Percentiles rank a stretch among this genome's conserved stretches.
Conservation (phyloP, 2,113 vertebrate genomes). For the Dromas ardeola region DNA sequence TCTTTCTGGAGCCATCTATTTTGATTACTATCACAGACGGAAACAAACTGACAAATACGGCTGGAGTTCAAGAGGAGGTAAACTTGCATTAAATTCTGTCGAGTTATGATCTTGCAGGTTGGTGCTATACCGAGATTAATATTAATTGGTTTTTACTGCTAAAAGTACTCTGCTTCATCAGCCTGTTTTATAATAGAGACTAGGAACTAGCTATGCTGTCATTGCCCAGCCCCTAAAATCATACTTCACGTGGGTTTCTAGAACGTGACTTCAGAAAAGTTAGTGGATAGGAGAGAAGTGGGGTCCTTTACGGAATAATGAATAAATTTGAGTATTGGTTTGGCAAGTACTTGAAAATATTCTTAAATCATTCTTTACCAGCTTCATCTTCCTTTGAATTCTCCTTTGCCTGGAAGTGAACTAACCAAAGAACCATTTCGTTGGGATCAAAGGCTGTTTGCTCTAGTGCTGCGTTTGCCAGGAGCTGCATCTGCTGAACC, state of each 20-base stretch:
- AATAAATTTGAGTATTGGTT: not conserved
- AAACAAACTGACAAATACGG: slow-evolving; percentile 94
- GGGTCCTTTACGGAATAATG: not conserved
- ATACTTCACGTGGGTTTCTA: not conserved
- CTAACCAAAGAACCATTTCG: slow-evolving; percentile 98
- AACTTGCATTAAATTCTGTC: slow-evolving; percentile 36
- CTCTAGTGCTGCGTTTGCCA: slow-evolving; percentile 92
- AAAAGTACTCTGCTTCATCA: not conserved
- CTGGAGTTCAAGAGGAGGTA: slow-evolving; percentile 96
- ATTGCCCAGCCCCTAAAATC: not conserved
- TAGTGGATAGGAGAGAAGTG: not conserved
- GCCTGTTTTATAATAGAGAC: not conserved
- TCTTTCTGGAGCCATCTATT: slow-evolving; percentile 97
- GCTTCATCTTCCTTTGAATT: slow-evolving; percentile 91
- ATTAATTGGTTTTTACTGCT: not conserved
- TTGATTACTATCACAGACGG: slow-evolving; percentile 98
- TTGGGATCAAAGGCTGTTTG: slow-evolving; percentile 98
- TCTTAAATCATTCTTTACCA: slow-evolving; percentile 68
- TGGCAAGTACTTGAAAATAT: not conserved
- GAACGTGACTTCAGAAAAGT: not conserved
- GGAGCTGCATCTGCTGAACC: slow-evolving; percentile 89
- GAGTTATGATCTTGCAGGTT: not conserved
- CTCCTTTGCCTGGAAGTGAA: slow-evolving; percentile 96
- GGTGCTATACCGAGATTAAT: not conserved
- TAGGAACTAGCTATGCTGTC: not conserved